Conservation (phyloP, 2,888 invertebrate species). For the Gari tellinella region DNA sequence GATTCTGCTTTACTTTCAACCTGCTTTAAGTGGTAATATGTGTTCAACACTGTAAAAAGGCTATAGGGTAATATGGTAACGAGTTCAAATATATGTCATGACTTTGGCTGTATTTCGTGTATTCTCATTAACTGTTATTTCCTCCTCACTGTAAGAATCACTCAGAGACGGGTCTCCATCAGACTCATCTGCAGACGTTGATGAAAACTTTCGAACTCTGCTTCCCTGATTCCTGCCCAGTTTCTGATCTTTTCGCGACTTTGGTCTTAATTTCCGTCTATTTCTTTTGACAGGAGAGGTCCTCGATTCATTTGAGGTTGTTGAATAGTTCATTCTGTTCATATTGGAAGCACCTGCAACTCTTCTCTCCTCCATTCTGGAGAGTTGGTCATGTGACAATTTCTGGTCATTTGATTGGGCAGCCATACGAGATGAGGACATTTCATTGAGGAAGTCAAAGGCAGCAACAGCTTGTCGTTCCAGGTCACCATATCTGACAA, state of each 20-base stretch:
- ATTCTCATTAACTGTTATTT: constrained; percentile 12
- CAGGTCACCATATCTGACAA: constrained; percentile 67
- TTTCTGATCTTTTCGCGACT: constrained; percentile 18
- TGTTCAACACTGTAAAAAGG: too few relatives aligned
- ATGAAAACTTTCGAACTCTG: constrained; percentile 44
- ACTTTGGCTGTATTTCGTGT: constrained; percentile 17
- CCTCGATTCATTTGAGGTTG: constrained; percentile 48
- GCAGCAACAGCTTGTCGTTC: constrained; percentile 77
- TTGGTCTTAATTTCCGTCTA: constrained; percentile 50
- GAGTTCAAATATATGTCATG: constrained; percentile 17
- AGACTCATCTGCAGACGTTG: constrained; percentile 53
- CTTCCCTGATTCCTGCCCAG: neutral
- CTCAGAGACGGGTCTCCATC: constrained; percentile 43
- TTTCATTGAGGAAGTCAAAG: constrained; percentile 75
- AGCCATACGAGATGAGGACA: constrained; percentile 57
- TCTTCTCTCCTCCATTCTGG: constrained; percentile 20
- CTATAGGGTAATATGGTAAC: too few relatives aligned
- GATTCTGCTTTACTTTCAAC: too few relatives aligned
- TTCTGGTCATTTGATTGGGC: constrained; percentile 42
- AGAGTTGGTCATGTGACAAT: constrained; percentile 42
- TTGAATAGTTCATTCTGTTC: constrained; percentile 46
- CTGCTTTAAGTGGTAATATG: too few relatives aligned
- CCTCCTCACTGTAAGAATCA: constrained; percentile 54
- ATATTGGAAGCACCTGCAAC: constrained; percentile 1
- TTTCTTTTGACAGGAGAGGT: constrained; percentile 49